These are phyloP conservation scores for Ectropis crepuscularia DNA, from an alignment of 2,888 invertebrate genomes.

Conservation along the genomic window DNA sequence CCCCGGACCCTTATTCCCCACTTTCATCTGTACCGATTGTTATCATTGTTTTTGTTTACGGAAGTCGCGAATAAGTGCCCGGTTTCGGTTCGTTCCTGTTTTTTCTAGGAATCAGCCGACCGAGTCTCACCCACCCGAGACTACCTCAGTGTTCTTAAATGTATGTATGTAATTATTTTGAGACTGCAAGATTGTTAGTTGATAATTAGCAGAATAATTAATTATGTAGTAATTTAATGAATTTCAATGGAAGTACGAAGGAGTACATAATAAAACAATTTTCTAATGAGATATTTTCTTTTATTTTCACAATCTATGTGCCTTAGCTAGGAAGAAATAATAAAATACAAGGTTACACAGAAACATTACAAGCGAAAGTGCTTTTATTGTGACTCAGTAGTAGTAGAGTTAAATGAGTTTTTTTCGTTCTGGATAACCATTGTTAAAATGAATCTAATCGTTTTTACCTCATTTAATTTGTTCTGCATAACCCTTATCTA, in stretches of 20 bases:
- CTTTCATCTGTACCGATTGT: too few relatives aligned
- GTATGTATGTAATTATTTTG: slow-evolving; percentile 80
- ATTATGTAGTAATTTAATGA: slow-evolving; percentile 77
- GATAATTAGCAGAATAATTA: slow-evolving; percentile 78
- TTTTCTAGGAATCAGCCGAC: slow-evolving; percentile 49
- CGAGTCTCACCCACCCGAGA: slow-evolving; percentile 66
- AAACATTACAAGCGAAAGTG: too few relatives aligned
- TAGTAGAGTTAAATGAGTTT: too few relatives aligned
- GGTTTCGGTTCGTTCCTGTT: slow-evolving; percentile 53
- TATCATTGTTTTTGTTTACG: too few relatives aligned
- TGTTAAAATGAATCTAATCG: too few relatives aligned
- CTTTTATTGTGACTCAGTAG: too few relatives aligned
- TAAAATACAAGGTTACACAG: too few relatives aligned
- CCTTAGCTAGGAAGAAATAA: not conserved
- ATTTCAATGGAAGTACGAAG: slow-evolving; percentile 73
- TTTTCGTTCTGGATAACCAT: too few relatives aligned
- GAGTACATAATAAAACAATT: slow-evolving; percentile 80
- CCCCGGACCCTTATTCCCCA: slow-evolving; percentile 32
- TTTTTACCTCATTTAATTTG: too few relatives aligned
- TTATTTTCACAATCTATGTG: slow-evolving; percentile 51
- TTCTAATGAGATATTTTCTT: slow-evolving; percentile 63
- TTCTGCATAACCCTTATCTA: too few relatives aligned
- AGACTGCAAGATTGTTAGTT: slow-evolving; percentile 84
- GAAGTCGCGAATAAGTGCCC: too few relatives aligned
- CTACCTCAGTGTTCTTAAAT: slow-evolving; percentile 75